phyloP scores from a whole-genome alignment of 2,888 invertebrate species.

The Lepidocyrtinus sp. region DNA sequence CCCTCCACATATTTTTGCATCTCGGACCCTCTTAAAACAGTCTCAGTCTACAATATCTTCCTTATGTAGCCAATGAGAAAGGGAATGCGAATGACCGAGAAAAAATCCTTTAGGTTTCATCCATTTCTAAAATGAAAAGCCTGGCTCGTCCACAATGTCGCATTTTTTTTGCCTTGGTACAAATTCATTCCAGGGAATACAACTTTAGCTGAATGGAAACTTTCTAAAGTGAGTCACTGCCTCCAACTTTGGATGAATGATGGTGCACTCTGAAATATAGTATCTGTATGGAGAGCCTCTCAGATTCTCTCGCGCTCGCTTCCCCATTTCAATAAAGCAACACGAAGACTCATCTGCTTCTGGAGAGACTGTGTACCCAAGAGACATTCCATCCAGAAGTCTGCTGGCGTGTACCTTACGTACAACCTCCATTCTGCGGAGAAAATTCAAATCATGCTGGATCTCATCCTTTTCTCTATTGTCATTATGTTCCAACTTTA shows the following conservation, averaged over 20 bases:
- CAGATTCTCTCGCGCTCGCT: not conserved
- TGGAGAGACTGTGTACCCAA: not conserved
- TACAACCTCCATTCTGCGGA: no score
- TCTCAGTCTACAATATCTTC: conserved; percentile 1
- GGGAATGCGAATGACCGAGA: conserved; percentile 3
- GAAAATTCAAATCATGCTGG: conserved; percentile 1
- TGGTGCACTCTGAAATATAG: not conserved
- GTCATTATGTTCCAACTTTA: no score
- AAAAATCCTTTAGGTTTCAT: no score
- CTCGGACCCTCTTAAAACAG: not conserved
- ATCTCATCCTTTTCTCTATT: conserved; percentile 8
- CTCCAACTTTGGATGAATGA: conserved; percentile 17
- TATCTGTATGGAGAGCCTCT: conserved; percentile 1
- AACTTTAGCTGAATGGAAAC: no score
- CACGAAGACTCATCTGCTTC: not conserved
- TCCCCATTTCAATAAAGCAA: conserved; percentile 9
- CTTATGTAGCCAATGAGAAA: not conserved
- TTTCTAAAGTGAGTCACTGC: conserved; percentile 1
- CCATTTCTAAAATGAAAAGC: no score
- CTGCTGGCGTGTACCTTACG: not conserved
- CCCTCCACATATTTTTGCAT: conserved; percentile 9
- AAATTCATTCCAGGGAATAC: no score
- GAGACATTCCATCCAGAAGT: not conserved
- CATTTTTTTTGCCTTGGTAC: no score
- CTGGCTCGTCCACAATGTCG: no score